These are phyloP conservation scores for Bombus pyrosoma DNA, from an alignment of 1,140 invertebrate species.

Conservation along the genomic window DNA sequence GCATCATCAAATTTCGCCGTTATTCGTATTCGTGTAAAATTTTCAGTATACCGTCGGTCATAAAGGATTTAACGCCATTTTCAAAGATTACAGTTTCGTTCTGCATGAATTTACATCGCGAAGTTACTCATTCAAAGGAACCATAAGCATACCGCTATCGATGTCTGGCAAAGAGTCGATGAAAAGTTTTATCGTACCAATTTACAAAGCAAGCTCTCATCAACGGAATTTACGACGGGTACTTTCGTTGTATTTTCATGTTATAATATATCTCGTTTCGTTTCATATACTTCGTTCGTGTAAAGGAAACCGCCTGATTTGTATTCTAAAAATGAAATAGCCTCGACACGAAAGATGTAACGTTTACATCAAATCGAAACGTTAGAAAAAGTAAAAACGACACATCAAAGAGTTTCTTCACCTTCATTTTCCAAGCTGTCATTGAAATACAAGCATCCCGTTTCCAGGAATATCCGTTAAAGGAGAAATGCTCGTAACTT, in stretches of 20 bases:
- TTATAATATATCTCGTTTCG: neutral
- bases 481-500: conserved; percentile 43
- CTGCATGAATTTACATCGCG: neutral
- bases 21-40: conserved; percentile 17
- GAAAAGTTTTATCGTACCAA: neutral
- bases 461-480: conserved; percentile 50
- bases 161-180: too few species aligned
- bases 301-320: conserved; percentile 2
- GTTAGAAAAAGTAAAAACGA: neutral
- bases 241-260: neutral
- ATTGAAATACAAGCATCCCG: neutral
- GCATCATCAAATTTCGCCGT: neutral
- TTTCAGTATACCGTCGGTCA: neutral
- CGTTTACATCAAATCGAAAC: neutral
- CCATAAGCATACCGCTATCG: neutral
- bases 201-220: neutral
- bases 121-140: neutral
- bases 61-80: conserved; percentile 11
- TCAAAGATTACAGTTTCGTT: conserved; percentile 4
- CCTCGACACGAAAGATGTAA: too few species aligned
- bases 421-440: conserved; percentile 8
- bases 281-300: neutral
- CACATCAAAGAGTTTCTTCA: conserved; percentile 36
- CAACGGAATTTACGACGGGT: neutral
- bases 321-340: conserved; percentile 1